Conservation (phyloP, 2,797 vertebrate species). For the Threskiornis aethiopicus region DNA sequence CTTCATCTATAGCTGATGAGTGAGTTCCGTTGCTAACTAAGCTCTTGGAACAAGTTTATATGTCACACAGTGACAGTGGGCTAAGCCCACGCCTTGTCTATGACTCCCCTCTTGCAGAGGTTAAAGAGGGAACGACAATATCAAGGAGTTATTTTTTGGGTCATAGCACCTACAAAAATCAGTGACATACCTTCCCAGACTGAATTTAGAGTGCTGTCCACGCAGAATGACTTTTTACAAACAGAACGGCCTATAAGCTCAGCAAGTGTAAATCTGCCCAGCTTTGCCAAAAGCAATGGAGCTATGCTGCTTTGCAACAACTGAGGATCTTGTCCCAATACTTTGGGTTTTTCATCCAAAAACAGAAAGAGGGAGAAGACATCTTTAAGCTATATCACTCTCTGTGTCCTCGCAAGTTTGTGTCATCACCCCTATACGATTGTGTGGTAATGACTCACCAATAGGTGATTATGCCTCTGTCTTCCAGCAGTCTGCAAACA, state of each 20-base stretch:
- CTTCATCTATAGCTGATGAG: not conserved
- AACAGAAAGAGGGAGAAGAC: not conserved
- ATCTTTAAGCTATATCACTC: not conserved
- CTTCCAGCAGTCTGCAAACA: not conserved
- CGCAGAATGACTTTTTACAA: not conserved
- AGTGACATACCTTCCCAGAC: not conserved
- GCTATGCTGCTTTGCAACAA: not conserved
- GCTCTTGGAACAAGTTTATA: not conserved
- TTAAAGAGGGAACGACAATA: not conserved
- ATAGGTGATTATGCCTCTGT: not conserved
- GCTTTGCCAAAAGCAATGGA: not conserved
- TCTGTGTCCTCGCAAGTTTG: not conserved
- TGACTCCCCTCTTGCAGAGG: not conserved
- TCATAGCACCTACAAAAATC: not conserved
- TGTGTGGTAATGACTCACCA: conserved; percentile 18
- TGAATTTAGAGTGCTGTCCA: not conserved
- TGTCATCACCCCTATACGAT: not conserved
- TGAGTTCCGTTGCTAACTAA: not conserved
- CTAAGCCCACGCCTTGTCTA: not conserved
- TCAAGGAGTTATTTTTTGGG: not conserved
- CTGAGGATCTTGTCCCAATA: not conserved
- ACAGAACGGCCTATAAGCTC: not conserved
- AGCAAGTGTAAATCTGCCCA: not conserved
- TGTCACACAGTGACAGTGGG: not conserved
- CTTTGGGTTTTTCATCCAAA: not conserved